Percentiles rank a stretch among this genome's conserved stretches.
phyloP scores from a whole-genome alignment of 2,113 vertebrate species.

The Lepus timidus region DNA sequence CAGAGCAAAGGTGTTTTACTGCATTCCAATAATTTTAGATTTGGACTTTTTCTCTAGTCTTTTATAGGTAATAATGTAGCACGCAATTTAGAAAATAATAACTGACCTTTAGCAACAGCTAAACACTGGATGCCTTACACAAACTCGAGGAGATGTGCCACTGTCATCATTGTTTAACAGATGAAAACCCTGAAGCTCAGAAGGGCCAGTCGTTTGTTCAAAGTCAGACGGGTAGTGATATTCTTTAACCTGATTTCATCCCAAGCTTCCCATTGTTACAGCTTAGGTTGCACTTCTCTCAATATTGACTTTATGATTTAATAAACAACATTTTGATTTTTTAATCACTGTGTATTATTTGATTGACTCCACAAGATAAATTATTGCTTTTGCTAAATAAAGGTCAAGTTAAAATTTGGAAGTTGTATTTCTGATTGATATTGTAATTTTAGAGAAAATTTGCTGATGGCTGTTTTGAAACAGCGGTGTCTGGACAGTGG shows the following conservation, averaged over 20 bases:
- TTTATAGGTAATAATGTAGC: not conserved
- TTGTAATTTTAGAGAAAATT: slow-evolving; percentile 8
- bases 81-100: not conserved
- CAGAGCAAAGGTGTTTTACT: not conserved
- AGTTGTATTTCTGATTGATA: not conserved
- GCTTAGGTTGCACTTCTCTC: not conserved
- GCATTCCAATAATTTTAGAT: not conserved
- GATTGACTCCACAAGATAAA: not conserved
- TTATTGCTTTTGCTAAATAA: not conserved
- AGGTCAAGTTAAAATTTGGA: not conserved
- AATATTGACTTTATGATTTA: not conserved
- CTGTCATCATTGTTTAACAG: accelerated
- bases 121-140: not conserved
- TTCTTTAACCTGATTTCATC: not conserved
- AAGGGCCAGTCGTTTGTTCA: not conserved
- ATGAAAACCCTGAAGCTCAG: not conserved
- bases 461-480: not conserved
- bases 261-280: not conserved
- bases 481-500: accelerated
- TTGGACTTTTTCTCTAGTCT: not conserved
- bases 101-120: not conserved
- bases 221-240: not conserved
- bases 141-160: too few relatives aligned
- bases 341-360: not conserved
- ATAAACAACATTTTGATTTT: not conserved